Evolutionary conservation across 2,888 invertebrate genomes (phyloP).

Genomic region (Pemphredon lugubris): DNA sequence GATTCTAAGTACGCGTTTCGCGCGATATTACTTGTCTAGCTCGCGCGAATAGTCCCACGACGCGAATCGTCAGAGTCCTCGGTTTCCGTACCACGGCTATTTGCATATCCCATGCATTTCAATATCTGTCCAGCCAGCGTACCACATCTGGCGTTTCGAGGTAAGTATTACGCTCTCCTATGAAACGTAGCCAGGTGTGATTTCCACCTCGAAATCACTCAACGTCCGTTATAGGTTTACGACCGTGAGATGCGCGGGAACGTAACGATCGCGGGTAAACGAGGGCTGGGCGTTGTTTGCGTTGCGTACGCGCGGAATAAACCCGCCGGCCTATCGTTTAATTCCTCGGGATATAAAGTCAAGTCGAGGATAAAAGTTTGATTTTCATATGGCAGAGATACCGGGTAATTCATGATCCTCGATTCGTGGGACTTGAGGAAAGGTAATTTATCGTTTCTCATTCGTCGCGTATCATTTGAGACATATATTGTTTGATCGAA

Average conservation of each 20-base stretch:
- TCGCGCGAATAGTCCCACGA: conserved; percentile 17
- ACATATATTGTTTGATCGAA: too few species aligned
- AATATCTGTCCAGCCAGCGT: conserved; percentile 52
- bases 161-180: conserved; percentile 54
- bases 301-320: not conserved
- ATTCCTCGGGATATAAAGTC: too few species aligned
- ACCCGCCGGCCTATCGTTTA: too few species aligned
- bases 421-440: too few species aligned
- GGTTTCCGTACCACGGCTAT: conserved; percentile 47
- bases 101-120: conserved; percentile 60
- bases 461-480: too few species aligned
- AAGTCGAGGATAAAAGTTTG: too few species aligned
- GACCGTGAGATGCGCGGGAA: not conserved
- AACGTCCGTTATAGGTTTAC: conserved; percentile 6
- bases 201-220: conserved; percentile 35
- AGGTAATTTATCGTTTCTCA: too few species aligned
- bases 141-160: conserved; percentile 56
- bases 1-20: conserved; percentile 12
- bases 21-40: conserved; percentile 32
- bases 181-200: conserved; percentile 36
- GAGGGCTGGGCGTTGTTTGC: conserved; percentile 17
- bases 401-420: too few species aligned
- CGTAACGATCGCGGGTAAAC: not conserved
- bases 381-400: too few species aligned
- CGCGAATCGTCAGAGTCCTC: conserved; percentile 37